Percentiles rank a stretch among this genome's conserved stretches.
Conservation (phyloP, 2,888 invertebrate genomes). For the Drosophila emarginata region DNA sequence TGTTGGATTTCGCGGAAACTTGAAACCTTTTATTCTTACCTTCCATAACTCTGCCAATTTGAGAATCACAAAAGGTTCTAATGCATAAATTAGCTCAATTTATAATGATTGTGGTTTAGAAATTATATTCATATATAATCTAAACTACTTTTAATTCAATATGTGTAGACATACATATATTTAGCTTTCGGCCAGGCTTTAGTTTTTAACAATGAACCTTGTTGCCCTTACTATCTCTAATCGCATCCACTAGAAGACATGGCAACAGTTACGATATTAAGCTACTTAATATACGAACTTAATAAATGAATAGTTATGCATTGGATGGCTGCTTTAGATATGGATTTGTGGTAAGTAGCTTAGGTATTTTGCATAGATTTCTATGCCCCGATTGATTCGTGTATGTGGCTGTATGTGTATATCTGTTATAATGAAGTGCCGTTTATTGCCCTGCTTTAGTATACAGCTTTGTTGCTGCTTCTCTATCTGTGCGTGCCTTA, state of each 20-base stretch:
- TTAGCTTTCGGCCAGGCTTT: not conserved
- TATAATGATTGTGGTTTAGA: not conserved
- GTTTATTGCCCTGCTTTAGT: slow-evolving; percentile 6
- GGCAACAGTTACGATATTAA: not conserved
- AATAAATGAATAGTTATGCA: not conserved
- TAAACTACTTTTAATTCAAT: slow-evolving; percentile 3
- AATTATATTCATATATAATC: not conserved
- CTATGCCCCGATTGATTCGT: slow-evolving; percentile 32
- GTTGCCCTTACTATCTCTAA: not conserved
- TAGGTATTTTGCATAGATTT: slow-evolving; percentile 37
- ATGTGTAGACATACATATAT: not conserved
- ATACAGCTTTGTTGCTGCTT: not conserved
- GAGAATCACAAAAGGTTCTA: not conserved
- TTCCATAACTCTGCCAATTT: not conserved
- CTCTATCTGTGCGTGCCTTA: slow-evolving; percentile 36
- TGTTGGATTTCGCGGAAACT: slow-evolving; percentile 36
- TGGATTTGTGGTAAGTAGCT: slow-evolving; percentile 42
- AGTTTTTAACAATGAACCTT: not conserved
- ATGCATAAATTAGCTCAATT: slow-evolving; percentile 39
- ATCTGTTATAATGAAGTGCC: slow-evolving; percentile 24
- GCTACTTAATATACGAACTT: slow-evolving; percentile 17
- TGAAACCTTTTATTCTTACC: slow-evolving; percentile 40
- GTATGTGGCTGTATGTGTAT: not conserved
- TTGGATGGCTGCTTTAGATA: not conserved
- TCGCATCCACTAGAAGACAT: not conserved